These are phyloP conservation scores for Brachionus manjavacas DNA, from an alignment of 1,140 invertebrate species.

Conservation along the genomic window DNA sequence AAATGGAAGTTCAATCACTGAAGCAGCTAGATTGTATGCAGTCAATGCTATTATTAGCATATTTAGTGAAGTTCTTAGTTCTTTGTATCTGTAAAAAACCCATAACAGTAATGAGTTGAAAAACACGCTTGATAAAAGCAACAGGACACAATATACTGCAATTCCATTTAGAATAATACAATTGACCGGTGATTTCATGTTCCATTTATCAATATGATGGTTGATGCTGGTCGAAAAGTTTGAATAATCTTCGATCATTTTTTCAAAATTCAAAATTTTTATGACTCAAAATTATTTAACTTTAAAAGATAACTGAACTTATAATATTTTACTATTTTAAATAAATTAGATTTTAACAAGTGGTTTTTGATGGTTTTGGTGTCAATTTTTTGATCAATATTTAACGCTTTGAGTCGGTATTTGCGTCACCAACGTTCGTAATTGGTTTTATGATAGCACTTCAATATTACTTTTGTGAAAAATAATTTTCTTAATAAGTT, in stretches of 20 bases:
- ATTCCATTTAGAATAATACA: not conserved
- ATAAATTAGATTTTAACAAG: conserved; percentile 2
- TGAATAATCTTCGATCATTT: not conserved
- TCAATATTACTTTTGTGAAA: not conserved
- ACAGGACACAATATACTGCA: not conserved
- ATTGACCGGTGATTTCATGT: not conserved
- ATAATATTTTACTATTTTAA: not conserved
- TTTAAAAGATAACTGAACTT: not conserved
- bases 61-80: conserved; percentile 9
- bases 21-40: not conserved
- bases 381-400: not conserved
- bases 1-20: conserved; percentile 32
- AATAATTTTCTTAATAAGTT: not conserved
- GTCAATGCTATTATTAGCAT: conserved; percentile 39
- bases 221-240: not conserved
- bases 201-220: not conserved
- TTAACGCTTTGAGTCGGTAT: not conserved
- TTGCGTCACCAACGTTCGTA: not conserved
- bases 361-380: not conserved
- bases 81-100: not conserved
- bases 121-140: not conserved
- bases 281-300: not conserved
- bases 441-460: not conserved
- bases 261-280: not conserved
- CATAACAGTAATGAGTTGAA: not conserved